These are phyloP conservation scores for Nansenia antarctica DNA, from an alignment of 2,113 vertebrate genomes.

Conservation along the genomic window DNA sequence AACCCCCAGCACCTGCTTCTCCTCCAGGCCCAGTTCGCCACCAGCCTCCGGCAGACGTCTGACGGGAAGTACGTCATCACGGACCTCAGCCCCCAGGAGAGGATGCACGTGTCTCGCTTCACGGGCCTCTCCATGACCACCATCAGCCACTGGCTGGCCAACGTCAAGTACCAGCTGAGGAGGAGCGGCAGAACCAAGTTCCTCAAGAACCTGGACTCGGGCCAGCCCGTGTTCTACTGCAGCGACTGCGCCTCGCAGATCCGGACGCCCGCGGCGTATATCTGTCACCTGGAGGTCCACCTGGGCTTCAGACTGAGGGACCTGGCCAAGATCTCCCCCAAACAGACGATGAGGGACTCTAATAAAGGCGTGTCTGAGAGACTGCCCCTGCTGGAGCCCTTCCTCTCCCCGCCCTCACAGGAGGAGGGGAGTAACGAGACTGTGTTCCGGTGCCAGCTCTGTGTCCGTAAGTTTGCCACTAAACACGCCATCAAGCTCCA, in stretches of 20 bases:
- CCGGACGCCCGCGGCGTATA: slow-evolving; percentile 94
- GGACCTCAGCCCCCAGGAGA: slow-evolving; percentile 96
- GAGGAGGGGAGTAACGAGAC: slow-evolving; percentile 84
- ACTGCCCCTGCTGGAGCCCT: slow-evolving; percentile 70
- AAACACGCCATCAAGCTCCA: slow-evolving; percentile 97
- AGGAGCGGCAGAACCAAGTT: slow-evolving; percentile 99
- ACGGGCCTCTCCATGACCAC: slow-evolving; percentile 98
- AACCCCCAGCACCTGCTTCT: slow-evolving; percentile 99
- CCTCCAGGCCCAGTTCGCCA: slow-evolving; percentile 96
- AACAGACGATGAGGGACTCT: slow-evolving; percentile 87
- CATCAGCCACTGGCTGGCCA: slow-evolving; percentile 99
- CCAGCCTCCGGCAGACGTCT: slow-evolving; percentile 90
- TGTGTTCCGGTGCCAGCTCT: slow-evolving; percentile 89
- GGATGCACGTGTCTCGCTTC: slow-evolving; percentile 96
- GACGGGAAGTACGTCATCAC: slow-evolving; percentile 96
- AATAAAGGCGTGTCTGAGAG: slow-evolving; percentile 87
- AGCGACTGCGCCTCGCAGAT: slow-evolving; percentile 98
- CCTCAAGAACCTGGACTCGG: slow-evolving; percentile 97
- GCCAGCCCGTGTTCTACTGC: slow-evolving; percentile 97
- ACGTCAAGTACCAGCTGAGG: slow-evolving; percentile 98
- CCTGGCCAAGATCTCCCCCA: slow-evolving; percentile 91
- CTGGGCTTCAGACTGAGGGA: slow-evolving; percentile 96
- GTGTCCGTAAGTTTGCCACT: slow-evolving; percentile 94
- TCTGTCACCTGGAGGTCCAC: slow-evolving; percentile 96
- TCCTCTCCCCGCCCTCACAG: slow-evolving; percentile 66